Percentiles rank a stretch among this genome's conserved stretches.
phyloP scores from a whole-genome alignment of 2,113 vertebrate genomes.

The Erinaceus europaeus region DNA sequence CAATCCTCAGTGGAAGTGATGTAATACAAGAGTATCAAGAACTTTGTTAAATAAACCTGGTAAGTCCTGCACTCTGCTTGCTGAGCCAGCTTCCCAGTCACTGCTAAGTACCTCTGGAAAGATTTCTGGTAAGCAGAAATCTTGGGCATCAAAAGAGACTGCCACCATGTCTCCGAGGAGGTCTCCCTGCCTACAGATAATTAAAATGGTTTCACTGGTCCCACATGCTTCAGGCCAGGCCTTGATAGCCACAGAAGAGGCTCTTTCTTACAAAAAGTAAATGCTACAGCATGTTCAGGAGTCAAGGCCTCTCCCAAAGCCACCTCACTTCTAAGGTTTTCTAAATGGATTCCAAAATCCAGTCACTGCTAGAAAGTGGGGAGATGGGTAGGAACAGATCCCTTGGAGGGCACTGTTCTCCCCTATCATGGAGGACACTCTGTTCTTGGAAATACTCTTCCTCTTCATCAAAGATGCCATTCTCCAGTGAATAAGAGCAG shows the following conservation, averaged over 20 bases:
- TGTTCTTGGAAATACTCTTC: conserved; percentile 91
- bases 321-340: neutral
- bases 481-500: conserved; percentile 88
- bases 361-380: conserved; percentile 61
- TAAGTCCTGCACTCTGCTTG: too few species aligned
- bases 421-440: conserved; percentile 9
- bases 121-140: neutral
- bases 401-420: conserved; percentile 37
- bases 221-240: conserved; percentile 50
- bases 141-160: neutral
- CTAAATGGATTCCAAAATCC: conserved; percentile 85
- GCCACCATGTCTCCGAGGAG: neutral
- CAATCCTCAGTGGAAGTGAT: too few species aligned
- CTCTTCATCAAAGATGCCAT: conserved; percentile 96
- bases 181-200: conserved; percentile 66
- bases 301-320: too few species aligned
- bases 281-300: too few species aligned
- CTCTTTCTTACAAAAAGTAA: conserved; percentile 63
- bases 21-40: neutral
- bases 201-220: conserved; percentile 56
- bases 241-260: conserved; percentile 34
- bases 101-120: neutral
- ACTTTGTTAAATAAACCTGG: neutral
- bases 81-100: rapidly evolving
- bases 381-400: conserved; percentile 50